Percentiles rank a stretch among this genome's conserved stretches.
Conservation (phyloP, 2,797 vertebrate genomes). For the Manis pentadactyla region DNA sequence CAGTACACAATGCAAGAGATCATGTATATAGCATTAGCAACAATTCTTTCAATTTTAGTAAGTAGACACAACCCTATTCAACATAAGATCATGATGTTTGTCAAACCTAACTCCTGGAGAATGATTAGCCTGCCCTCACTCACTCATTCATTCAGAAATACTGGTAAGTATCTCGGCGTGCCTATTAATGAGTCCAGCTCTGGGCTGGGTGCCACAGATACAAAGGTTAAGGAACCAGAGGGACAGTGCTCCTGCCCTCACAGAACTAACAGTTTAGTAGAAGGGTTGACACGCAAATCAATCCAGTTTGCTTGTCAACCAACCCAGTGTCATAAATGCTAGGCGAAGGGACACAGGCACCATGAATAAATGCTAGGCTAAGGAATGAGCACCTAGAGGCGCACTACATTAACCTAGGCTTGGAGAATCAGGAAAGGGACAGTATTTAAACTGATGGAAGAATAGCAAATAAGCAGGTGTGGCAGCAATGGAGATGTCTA, state of each 20-base stretch:
- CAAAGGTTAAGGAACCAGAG: not conserved
- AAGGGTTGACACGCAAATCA: not conserved
- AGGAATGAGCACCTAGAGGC: not conserved
- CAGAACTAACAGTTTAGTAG: not conserved
- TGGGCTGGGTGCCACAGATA: not conserved
- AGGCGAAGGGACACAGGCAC: not conserved
- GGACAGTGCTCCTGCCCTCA: not conserved
- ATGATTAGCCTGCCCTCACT: not conserved
- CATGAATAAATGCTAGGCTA: too few relatives aligned
- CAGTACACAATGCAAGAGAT: not conserved
- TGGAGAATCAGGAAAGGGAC: not conserved
- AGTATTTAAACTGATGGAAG: not conserved
- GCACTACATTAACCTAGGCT: not conserved
- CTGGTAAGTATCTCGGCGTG: not conserved
- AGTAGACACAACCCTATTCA: not conserved
- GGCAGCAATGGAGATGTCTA: not conserved
- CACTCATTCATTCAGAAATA: not conserved
- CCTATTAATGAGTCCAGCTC: not conserved
- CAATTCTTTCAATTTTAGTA: not conserved
- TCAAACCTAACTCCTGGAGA: not conserved
- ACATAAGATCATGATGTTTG: not conserved
- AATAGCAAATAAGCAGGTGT: not conserved
- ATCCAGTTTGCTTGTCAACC: too few relatives aligned
- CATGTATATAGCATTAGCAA: not conserved
- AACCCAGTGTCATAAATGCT: not conserved